A percentile compares a stretch with the other conserved stretches of the same genome.
phyloP scores from a whole-genome alignment of 1,140 invertebrate genomes.

The Drosophila takahashii region DNA sequence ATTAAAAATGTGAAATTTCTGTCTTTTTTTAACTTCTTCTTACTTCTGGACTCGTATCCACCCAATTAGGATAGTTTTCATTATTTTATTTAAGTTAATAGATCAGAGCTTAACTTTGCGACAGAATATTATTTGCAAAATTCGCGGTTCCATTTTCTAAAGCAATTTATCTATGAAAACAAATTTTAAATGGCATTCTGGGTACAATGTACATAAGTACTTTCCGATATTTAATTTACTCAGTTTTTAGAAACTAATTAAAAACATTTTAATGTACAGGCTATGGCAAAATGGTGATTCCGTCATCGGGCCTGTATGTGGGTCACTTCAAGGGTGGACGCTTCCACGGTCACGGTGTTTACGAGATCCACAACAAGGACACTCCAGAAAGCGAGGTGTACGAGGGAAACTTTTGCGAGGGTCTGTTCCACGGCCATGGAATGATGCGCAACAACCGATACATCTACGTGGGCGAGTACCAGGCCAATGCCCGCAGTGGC shows the following conservation, averaged over 20 bases:
- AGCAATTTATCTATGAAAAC: no score
- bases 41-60: no score
- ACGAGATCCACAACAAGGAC: conserved; percentile 90
- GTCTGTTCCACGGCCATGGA: conserved; percentile 93
- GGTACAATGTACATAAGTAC: no score
- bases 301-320: conserved; percentile 88
- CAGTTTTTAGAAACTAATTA: not conserved
- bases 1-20: no score
- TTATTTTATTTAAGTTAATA: no score
- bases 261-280: conserved; percentile 31
- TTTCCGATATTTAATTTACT: no score
- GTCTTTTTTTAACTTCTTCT: no score
- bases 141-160: no score
- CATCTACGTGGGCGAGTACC: conserved; percentile 95
- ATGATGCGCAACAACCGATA: conserved; percentile 92
- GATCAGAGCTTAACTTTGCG: no score
- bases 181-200: no score
- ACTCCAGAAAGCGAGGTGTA: conserved; percentile 90
- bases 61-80: no score
- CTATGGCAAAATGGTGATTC: conserved; percentile 83
- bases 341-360: conserved; percentile 91
- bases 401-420: conserved; percentile 94
- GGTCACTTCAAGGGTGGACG: conserved; percentile 94
- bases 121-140: no score
- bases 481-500: conserved; percentile 90